A percentile compares a stretch with the other conserved stretches of the same genome.
phyloP scores from a whole-genome alignment of 2,113 vertebrate genomes.

The Etheostoma cragini region DNA sequence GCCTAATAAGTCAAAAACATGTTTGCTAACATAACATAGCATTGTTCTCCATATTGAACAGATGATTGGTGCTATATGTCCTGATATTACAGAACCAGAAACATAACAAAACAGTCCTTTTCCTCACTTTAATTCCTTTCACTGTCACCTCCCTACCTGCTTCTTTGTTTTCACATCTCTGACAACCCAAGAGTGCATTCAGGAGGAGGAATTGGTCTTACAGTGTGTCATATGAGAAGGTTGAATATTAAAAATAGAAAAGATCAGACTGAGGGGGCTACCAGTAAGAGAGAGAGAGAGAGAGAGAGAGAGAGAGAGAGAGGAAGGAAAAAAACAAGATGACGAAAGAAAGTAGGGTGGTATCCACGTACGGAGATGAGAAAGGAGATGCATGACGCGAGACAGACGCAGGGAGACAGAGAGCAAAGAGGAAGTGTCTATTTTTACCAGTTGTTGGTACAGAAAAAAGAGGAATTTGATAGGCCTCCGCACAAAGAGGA shows the following conservation, averaged over 20 bases:
- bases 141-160: not conserved
- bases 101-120: not conserved
- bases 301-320: constrained; percentile 29
- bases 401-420: constrained; percentile 23
- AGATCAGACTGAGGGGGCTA: constrained; percentile 47
- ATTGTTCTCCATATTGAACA: constrained; percentile 11
- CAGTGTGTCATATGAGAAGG: constrained; percentile 61
- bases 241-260: constrained; percentile 78
- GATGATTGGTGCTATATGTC: not conserved
- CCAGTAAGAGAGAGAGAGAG: constrained; percentile 23
- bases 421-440: constrained; percentile 66
- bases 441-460: constrained; percentile 69
- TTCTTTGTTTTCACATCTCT: constrained; percentile 38
- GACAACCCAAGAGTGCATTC: constrained; percentile 48
- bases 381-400: constrained; percentile 51
- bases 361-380: constrained; percentile 53
- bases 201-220: constrained; percentile 43
- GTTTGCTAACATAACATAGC: no score
- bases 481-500: constrained; percentile 49
- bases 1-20: not conserved
- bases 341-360: constrained; percentile 57
- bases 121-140: constrained; percentile 28
- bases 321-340: constrained; percentile 50
- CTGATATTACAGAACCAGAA: not conserved
- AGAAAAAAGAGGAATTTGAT: constrained; percentile 60